Evolutionary conservation across 2,888 invertebrate species (phyloP).

Genomic region (Peribatodes rhomboidaria): DNA sequence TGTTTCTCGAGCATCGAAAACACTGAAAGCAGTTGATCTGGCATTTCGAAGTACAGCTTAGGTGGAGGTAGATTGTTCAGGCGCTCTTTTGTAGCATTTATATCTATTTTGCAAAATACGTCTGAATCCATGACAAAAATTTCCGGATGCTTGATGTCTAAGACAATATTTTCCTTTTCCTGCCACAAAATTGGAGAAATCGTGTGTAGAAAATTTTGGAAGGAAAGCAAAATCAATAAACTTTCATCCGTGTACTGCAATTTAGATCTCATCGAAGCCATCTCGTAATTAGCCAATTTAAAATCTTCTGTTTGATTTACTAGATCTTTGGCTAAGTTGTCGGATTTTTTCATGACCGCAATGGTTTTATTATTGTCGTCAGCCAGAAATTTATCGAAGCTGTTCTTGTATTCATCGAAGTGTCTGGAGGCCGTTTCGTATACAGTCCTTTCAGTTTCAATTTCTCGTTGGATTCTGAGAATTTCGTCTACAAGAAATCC

Average conservation of each 20-base stretch:
- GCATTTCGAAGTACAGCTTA: constrained; percentile 73
- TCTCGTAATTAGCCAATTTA: constrained; percentile 73
- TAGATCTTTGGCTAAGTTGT: constrained; percentile 73
- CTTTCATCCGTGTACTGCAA: constrained; percentile 78
- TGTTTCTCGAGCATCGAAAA: constrained; percentile 77
- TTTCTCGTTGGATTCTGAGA: constrained; percentile 74
- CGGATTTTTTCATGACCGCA: constrained; percentile 78
- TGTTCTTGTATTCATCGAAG: constrained; percentile 77
- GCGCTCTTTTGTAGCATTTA: constrained; percentile 57
- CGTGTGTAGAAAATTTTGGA: constrained; percentile 77
- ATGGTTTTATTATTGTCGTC: constrained; percentile 81
- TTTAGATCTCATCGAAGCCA: constrained; percentile 77
- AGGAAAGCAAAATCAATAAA: constrained; percentile 74
- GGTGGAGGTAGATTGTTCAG: constrained; percentile 65
- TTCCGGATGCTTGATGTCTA: constrained; percentile 63
- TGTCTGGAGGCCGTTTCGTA: constrained; percentile 72
- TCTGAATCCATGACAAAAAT: constrained; percentile 69
- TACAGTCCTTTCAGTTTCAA: constrained; percentile 70
- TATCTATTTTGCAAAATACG: constrained; percentile 68
- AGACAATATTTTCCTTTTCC: constrained; percentile 63
- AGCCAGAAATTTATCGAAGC: constrained; percentile 81
- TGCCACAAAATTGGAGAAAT: constrained; percentile 79
- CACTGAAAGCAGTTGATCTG: constrained; percentile 69
- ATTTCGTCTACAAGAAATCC: constrained; percentile 79
- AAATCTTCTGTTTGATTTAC: constrained; percentile 73